phyloP scores from a whole-genome alignment of 2,113 vertebrate genomes.

The Oncorhynchus masou region DNA sequence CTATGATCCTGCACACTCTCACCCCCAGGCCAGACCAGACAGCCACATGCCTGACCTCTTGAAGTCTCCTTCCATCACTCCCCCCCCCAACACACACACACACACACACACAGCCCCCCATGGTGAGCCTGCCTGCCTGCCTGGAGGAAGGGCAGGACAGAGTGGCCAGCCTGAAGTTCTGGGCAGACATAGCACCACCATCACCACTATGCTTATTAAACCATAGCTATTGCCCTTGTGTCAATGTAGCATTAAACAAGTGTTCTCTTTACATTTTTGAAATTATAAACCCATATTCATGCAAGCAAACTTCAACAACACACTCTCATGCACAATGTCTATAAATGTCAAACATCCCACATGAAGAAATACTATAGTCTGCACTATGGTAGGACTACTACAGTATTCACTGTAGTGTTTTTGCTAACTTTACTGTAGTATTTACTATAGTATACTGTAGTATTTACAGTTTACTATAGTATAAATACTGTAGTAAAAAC shows the following conservation, averaged over 20 bases:
- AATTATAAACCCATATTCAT: slow-evolving; percentile 33
- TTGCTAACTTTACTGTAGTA: too few species aligned
- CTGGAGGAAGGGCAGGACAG: slow-evolving; percentile 7
- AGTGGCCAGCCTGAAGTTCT: background rate
- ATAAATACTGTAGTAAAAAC: too few species aligned
- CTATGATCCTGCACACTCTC: too few species aligned
- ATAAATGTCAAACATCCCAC: slow-evolving; percentile 7
- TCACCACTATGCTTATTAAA: slow-evolving; percentile 28
- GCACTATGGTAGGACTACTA: too few species aligned
- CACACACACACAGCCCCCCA: background rate
- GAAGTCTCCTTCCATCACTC: slow-evolving; percentile 1
- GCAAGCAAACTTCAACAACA: slow-evolving; percentile 19
- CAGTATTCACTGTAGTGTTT: too few species aligned
- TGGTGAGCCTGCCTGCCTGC: background rate
- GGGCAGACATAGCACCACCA: slow-evolving; percentile 13
- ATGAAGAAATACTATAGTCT: too few species aligned
- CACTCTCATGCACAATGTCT: slow-evolving; percentile 28
- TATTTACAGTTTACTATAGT: too few species aligned
- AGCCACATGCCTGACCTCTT: background rate
- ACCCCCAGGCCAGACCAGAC: too few species aligned
- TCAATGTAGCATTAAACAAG: slow-evolving; percentile 50
- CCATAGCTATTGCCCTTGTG: slow-evolving; percentile 27
- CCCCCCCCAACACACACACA: background rate
- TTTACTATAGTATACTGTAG: too few species aligned
- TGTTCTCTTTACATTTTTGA: slow-evolving; percentile 45